phyloP scores from a whole-genome alignment of 2,888 invertebrate species.

The Taenaris catops region DNA sequence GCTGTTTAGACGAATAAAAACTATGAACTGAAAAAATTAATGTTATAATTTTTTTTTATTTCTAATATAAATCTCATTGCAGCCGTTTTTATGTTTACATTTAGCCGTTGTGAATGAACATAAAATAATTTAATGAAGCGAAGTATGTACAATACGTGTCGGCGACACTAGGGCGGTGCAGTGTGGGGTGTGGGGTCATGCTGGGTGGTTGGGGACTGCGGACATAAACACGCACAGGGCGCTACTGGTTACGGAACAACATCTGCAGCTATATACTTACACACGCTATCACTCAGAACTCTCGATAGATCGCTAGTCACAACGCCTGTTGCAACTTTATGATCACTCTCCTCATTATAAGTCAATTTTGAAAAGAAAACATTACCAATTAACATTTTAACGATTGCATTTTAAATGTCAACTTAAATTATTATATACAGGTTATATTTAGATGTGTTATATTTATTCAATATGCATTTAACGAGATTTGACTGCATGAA shows the following conservation, averaged over 20 bases:
- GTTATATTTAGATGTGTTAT: conserved; percentile 6
- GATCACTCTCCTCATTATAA: conserved; percentile 56
- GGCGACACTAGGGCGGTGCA: conserved; percentile 30
- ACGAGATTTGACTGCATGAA: conserved; percentile 84
- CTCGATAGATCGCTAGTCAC: conserved; percentile 22
- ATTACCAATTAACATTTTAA: conserved; percentile 32
- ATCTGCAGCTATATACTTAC: conserved; percentile 62
- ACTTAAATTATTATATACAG: conserved; percentile 22
- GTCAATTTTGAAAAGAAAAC: conserved; percentile 31
- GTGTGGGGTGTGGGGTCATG: conserved; percentile 30
- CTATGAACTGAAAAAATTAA: too few species aligned
- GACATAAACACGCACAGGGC: conserved; percentile 39
- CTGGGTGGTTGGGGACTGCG: conserved; percentile 30
- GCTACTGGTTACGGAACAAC: conserved; percentile 55
- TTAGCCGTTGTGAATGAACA: conserved; percentile 4
- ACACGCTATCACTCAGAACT: conserved; percentile 20
- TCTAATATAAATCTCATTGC: too few species aligned
- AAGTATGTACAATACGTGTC: conserved; percentile 17
- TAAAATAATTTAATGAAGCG: conserved; percentile 12
- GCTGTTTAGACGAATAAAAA: too few species aligned
- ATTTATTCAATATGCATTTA: conserved; percentile 62
- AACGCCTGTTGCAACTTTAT: conserved; percentile 31
- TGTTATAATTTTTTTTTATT: too few species aligned
- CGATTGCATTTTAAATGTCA: conserved; percentile 25
- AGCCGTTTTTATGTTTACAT: conserved; percentile 1